These are phyloP conservation scores for Lepilemur septentrionalis DNA, from an alignment of 2,797 vertebrate species.

Conservation along the genomic window DNA sequence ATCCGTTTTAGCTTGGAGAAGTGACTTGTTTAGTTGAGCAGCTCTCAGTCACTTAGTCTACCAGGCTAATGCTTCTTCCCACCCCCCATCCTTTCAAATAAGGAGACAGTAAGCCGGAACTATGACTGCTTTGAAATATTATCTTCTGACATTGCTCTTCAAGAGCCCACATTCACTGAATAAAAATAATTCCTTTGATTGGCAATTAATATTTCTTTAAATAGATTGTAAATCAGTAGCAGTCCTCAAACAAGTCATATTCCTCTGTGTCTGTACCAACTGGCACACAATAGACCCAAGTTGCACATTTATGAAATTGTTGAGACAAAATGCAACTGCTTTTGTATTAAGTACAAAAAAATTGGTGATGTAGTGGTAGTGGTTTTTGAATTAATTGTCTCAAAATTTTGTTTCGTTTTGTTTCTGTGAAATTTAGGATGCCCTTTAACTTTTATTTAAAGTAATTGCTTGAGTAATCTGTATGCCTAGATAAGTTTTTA, in stretches of 20 bases:
- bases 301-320: neutral
- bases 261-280: neutral
- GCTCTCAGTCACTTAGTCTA: neutral
- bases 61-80: neutral
- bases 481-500: neutral
- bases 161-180: neutral
- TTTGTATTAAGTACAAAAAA: neutral
- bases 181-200: neutral
- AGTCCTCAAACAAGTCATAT: neutral
- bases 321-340: neutral
- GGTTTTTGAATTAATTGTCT: neutral
- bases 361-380: neutral
- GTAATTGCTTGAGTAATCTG: neutral
- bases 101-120: neutral
- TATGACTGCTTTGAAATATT: neutral
- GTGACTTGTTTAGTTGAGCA: neutral
- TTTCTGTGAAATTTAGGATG: neutral
- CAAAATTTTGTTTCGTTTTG: neutral
- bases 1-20: neutral
- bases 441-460: neutral
- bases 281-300: neutral
- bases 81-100: neutral
- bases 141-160: neutral
- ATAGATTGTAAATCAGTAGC: neutral
- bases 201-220: neutral